Evolutionary conservation across 2,113 vertebrate species (phyloP).

Genomic region (Raphicerus campestris): DNA sequence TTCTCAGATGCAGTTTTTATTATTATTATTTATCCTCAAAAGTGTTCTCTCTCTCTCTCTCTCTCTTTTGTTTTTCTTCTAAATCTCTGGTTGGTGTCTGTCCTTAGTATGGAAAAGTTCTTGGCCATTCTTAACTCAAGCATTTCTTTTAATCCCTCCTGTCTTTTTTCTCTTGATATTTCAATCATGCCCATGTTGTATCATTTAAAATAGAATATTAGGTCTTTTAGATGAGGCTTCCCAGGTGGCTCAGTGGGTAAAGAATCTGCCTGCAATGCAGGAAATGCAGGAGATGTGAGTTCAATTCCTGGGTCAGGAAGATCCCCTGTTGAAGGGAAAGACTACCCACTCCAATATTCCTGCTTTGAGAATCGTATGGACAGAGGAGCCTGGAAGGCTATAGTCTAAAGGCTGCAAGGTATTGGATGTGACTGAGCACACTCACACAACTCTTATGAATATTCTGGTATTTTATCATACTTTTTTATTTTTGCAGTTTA

Average conservation of each 20-base stretch:
- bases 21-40: background rate
- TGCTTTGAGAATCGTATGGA: background rate
- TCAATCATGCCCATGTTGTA: background rate
- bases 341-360: background rate
- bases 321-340: background rate
- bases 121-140: background rate
- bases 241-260: background rate
- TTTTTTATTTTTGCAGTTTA: background rate
- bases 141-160: background rate
- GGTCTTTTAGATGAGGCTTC: background rate
- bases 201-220: background rate
- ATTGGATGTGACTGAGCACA: background rate
- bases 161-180: background rate
- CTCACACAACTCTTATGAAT: background rate
- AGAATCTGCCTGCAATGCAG: background rate
- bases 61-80: too few relatives aligned
- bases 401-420: background rate
- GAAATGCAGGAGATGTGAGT: background rate
- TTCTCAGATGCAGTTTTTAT: background rate
- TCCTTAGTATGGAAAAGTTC: background rate
- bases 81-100: background rate
- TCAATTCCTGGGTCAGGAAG: background rate
- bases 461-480: background rate
- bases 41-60: too few relatives aligned
- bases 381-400: background rate